Evolutionary conservation across 2,888 invertebrate genomes (phyloP), one percentile per base, ranked within the genome.

Genomic region (Drosophila mulleri): DNA sequence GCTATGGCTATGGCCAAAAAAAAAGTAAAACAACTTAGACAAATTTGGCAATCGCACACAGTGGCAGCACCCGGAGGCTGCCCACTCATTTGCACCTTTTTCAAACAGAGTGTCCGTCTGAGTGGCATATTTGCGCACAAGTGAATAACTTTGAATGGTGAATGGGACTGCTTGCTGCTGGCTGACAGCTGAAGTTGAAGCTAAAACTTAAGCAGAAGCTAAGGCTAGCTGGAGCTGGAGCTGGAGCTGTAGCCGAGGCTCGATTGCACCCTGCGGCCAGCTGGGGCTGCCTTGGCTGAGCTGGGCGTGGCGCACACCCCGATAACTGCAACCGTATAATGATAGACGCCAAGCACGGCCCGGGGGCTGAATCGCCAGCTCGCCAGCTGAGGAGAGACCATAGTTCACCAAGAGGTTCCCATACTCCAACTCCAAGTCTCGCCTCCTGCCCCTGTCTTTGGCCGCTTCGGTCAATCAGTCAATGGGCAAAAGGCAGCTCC

Each of bases 251-350:
- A 41, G 32, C 39, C 12, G 26, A 14, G 26, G 59, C 71, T 60
- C 44, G 41, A 67, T 67, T 57, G 61, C 67, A 67, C 77, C 79
- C 79, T 61, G 76, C 67, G 79, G 80, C 69, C 62, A 71, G 70
- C 61, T 68, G 77, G 67, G 78, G 76, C 80, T 69, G 69, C 48
- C 56, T 41, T 39, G 16, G 44, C 45, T 47, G 18, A 11, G 48
- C 50, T 53, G 66, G 80, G 80, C 75, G 84, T 75, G 72, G 69
- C 80, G 60, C 78, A 82, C 87, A 89, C 88, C 91, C 91, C 84
- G 88, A 80, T 91, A 92, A 91, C 83, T 92, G 92, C 92, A 92
- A 92, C 92, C 91, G 92, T 85, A 91, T 92, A 92, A 92, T 92
- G 90, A 92, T 90, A 92, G 85, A 90, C 88, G 89, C 85, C 91